These are phyloP conservation scores for Cyprinodon brontotheroides DNA, from an alignment of 2,113 vertebrate species.

Conservation along the genomic window DNA sequence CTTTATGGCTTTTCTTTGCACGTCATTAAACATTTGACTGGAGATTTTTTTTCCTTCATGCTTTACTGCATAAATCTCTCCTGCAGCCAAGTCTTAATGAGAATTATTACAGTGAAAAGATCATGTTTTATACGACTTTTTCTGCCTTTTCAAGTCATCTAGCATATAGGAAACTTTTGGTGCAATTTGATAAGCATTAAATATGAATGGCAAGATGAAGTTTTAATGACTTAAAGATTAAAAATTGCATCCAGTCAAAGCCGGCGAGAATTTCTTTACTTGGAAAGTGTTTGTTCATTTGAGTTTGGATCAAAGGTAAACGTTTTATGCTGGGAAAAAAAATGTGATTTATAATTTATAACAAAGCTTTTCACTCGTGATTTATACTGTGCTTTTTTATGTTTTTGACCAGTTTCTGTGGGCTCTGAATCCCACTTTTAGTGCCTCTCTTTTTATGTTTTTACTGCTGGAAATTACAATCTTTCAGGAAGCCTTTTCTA, in stretches of 20 bases:
- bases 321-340: constrained; percentile 32
- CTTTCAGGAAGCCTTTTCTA: constrained; percentile 2
- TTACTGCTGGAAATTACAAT: constrained; percentile 15
- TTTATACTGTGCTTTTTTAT: not conserved
- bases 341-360: constrained; percentile 38
- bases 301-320: constrained; percentile 39
- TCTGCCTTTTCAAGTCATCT: constrained; percentile 21
- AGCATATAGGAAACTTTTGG: constrained; percentile 21
- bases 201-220: constrained; percentile 14
- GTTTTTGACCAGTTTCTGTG: constrained; percentile 13
- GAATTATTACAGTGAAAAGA: not conserved
- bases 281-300: constrained; percentile 28
- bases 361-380: constrained; percentile 11
- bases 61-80: not conserved
- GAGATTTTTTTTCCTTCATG: not conserved
- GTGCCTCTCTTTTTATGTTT: constrained; percentile 6
- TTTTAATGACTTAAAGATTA: constrained; percentile 34
- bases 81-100: constrained; percentile 19
- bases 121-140: constrained; percentile 7
- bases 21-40: not conserved
- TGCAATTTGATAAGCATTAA: constrained; percentile 44
- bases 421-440: not conserved
- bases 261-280: constrained; percentile 33
- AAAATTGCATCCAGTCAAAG: constrained; percentile 11
- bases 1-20: not conserved